Conservation (phyloP, 2,113 vertebrate genomes). For the Myodes glareolus region DNA sequence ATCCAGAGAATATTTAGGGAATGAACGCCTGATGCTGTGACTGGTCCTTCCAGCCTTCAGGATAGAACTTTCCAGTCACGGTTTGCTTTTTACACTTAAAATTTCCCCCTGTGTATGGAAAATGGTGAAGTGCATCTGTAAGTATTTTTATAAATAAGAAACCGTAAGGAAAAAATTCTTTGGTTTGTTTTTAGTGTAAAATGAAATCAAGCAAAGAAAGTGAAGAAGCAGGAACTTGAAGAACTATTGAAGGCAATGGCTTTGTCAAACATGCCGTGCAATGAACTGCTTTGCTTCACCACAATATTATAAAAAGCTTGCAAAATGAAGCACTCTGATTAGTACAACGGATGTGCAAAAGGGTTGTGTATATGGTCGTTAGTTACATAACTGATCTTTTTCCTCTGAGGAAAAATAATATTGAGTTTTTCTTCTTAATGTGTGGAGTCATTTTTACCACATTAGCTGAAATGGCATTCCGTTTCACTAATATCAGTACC, state of each 20-base stretch:
- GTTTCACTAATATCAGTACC: constrained; percentile 15
- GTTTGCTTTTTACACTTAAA: not conserved
- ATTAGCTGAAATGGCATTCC: constrained; percentile 46
- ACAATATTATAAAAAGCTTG: constrained; percentile 34
- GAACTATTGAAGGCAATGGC: constrained; percentile 48
- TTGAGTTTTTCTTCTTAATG: constrained; percentile 50
- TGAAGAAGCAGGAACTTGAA: constrained; percentile 49
- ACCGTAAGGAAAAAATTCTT: not conserved
- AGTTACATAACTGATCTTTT: constrained; percentile 46
- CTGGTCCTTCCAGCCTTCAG: not conserved
- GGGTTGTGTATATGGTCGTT: constrained; percentile 4
- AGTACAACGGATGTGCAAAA: not conserved
- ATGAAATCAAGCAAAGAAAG: constrained; percentile 59
- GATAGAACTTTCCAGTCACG: not conserved
- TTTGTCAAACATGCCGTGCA: constrained; percentile 43
- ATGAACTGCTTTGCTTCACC: not conserved
- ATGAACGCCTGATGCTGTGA: not conserved
- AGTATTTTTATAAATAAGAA: constrained; percentile 46
- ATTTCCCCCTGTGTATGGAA: not conserved
- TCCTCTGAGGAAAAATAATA: constrained; percentile 41
- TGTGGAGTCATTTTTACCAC: constrained; percentile 20
- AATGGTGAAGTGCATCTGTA: constrained; percentile 24
- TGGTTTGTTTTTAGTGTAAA: constrained; percentile 70
- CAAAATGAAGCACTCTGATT: constrained; percentile 57
- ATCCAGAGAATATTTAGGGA: not conserved